These are phyloP conservation scores for Chelmon rostratus DNA, from an alignment of 2,797 vertebrate genomes.

Conservation along the genomic window DNA sequence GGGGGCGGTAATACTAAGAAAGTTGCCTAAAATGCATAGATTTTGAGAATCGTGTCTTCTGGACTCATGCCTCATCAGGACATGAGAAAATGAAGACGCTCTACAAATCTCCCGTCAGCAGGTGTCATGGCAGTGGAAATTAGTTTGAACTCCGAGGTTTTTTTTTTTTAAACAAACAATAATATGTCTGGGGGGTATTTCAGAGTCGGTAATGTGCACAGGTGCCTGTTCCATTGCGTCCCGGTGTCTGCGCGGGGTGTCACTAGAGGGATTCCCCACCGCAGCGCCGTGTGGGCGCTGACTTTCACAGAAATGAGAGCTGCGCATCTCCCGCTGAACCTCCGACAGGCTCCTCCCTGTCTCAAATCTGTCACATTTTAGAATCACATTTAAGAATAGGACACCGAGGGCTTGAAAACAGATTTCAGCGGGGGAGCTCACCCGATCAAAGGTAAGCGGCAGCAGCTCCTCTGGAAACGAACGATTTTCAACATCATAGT, in stretches of 20 bases:
- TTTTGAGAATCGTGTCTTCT: neutral
- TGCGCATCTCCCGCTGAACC: constrained; percentile 59
- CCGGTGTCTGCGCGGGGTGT: constrained; percentile 55
- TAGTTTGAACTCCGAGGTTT: neutral
- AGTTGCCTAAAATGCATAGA: neutral
- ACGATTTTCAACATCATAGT: neutral
- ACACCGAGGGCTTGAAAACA: constrained; percentile 54
- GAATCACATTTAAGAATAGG: constrained; percentile 73
- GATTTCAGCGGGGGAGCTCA: constrained; percentile 56
- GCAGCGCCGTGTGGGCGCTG: constrained; percentile 53
- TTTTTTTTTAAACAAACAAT: neutral
- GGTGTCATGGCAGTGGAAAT: constrained; percentile 38
- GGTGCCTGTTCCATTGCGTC: constrained; percentile 74
- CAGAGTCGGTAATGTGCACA: constrained; percentile 18
- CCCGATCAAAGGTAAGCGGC: constrained; percentile 72
- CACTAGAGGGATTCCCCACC: constrained; percentile 84
- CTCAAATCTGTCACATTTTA: constrained; percentile 54
- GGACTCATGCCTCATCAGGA: neutral
- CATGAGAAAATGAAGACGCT: neutral
- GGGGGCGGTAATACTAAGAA: constrained; percentile 68
- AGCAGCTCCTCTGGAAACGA: no score
- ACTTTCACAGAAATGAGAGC: constrained; percentile 79
- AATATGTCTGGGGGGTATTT: neutral
- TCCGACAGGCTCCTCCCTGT: constrained; percentile 77
- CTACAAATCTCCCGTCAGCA: constrained; percentile 1